Conservation (phyloP, 2,113 vertebrate species). For the Solea senegalensis region DNA sequence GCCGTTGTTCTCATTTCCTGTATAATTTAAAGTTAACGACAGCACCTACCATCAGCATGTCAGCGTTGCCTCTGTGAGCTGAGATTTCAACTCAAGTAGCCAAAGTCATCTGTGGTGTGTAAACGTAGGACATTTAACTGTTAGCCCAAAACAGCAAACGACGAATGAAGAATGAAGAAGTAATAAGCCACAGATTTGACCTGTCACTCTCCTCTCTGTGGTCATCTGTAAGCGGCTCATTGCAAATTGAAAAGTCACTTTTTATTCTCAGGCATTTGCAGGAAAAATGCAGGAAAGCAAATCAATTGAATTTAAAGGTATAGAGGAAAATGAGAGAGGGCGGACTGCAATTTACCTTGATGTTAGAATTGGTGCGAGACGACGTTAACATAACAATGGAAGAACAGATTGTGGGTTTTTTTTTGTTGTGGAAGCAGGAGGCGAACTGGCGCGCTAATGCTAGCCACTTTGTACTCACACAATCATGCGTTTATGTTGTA, state of each 20-base stretch:
- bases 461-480: too few relatives aligned
- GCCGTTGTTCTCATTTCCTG: too few relatives aligned
- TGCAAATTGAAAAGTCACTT: not conserved
- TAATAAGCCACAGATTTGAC: not conserved
- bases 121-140: not conserved
- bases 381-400: not conserved
- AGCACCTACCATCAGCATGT: too few relatives aligned
- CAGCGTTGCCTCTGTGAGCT: too few relatives aligned
- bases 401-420: conserved; percentile 1
- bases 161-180: not conserved
- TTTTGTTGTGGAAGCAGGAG: not conserved
- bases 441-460: not conserved
- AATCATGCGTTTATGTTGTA: too few relatives aligned
- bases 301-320: not conserved
- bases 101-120: not conserved
- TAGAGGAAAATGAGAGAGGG: not conserved
- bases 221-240: not conserved
- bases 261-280: not conserved
- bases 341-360: not conserved
- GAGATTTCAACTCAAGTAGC: not conserved
- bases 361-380: not conserved
- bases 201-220: not conserved
- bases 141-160: not conserved
- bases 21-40: too few relatives aligned
- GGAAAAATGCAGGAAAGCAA: not conserved